Percentiles rank a stretch among this genome's conserved stretches.
Conservation (phyloP, 2,113 vertebrate genomes). For the Tamias sibiricus region DNA sequence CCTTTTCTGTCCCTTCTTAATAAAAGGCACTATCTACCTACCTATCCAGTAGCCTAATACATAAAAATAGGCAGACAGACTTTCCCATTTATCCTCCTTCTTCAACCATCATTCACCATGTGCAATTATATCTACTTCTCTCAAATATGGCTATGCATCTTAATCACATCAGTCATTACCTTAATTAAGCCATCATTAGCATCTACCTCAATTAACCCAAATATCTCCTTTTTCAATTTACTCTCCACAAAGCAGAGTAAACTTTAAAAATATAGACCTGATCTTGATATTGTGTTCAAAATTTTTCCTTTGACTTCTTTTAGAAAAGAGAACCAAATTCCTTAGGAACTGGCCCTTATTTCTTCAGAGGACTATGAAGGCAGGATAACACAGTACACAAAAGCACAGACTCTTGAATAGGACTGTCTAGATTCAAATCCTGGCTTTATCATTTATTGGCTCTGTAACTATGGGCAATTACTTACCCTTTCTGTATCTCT, state of each 20-base stretch:
- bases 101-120: neutral
- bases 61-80: neutral
- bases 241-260: constrained; percentile 19
- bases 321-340: neutral
- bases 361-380: neutral
- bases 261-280: neutral
- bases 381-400: neutral
- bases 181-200: neutral
- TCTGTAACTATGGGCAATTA: neutral
- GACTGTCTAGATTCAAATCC: neutral
- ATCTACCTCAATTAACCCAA: neutral
- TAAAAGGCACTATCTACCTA: neutral
- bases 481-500: neutral
- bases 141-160: neutral
- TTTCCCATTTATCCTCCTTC: neutral
- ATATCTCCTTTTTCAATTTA: neutral
- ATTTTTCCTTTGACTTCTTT: neutral
- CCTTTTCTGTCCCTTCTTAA: neutral
- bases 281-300: constrained; percentile 14
- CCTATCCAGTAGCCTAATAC: neutral
- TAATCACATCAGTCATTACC: neutral
- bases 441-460: neutral
- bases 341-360: neutral
- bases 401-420: neutral
- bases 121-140: neutral